Evolutionary conservation across 2,113 vertebrate species (phyloP).

Genomic region (Hydropotes inermis): DNA sequence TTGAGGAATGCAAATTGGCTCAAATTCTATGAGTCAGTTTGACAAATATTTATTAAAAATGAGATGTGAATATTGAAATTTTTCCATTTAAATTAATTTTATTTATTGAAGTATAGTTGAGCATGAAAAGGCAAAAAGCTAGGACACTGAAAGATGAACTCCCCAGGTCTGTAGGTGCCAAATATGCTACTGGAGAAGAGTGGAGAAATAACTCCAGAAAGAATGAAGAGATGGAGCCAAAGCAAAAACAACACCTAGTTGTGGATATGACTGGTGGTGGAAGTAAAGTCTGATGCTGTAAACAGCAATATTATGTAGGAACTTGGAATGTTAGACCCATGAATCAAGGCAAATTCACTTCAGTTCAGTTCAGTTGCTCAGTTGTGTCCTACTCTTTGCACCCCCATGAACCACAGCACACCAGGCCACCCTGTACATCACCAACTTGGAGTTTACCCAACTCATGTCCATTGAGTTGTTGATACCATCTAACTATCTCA

Average conservation of each 20-base stretch:
- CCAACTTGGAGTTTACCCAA: background rate
- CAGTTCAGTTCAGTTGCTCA: background rate
- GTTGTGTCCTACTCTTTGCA: background rate
- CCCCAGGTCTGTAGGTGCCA: background rate
- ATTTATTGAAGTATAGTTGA: background rate
- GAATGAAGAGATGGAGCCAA: background rate
- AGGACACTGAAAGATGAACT: background rate
- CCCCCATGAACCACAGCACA: background rate
- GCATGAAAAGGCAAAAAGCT: background rate
- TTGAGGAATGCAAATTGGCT: background rate
- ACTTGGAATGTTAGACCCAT: background rate
- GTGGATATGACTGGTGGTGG: background rate
- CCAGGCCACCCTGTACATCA: background rate
- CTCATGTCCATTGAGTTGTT: background rate
- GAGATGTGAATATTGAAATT: background rate
- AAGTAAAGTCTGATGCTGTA: background rate
- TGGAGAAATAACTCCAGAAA: background rate
- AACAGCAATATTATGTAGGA: background rate
- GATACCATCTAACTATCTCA: background rate
- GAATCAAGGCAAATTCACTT: background rate
- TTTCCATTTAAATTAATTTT: background rate
- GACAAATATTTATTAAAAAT: background rate
- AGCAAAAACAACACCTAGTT: background rate
- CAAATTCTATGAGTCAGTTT: background rate
- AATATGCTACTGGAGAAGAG: background rate